Evolutionary conservation across 2,797 vertebrate species (phyloP), one percentile per base, ranked within the genome.

Genomic region (Pempheris klunzingeri): DNA sequence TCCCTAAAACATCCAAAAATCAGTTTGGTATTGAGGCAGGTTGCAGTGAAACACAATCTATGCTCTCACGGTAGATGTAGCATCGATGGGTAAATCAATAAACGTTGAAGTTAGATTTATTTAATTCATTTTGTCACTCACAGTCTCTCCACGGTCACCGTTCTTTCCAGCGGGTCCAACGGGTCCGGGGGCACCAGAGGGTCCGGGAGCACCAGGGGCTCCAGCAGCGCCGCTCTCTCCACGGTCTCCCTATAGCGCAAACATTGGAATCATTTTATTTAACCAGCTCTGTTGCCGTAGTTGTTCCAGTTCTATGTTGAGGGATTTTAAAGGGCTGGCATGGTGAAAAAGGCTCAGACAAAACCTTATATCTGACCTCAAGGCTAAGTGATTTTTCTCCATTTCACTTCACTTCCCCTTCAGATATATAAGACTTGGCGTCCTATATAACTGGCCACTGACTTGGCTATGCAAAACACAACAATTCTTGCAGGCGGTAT

Each of bases 141-240:
- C 98, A 61, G 93, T 92, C 95, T 99, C 98, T 93, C 98, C 98
- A 71, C 98, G 98, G 86, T 99, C 98, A 79, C 98, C 98, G 0
- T 17, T 90, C 94, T 99, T 99, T 94, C 98, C 98, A 93, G 98
- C 97, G 63, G 98, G 97, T 82, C 98, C 98, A 0, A 98, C 91
- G 0, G 98, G 97, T 90, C 98, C 98, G 0, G 98, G 96, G 81
- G 98, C 96, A 32, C 98, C 98, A 30, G 97, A 94, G 74, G 98
- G 96, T 83, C 98, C 98, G 1, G 98, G 98, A 81, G 98, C 97
- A 66, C 98, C 98, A 71, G 97, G 87, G 49, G 96, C 95, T 88
- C 98, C 98, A 30, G 95, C 7, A 0, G 95, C 71, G 67, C 98
- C 98, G 0, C 65, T 61, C 93, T 99, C 98, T 94, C 98, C 98